Evolutionary conservation across 2,113 vertebrate species (phyloP).

Genomic region (Proteles cristata): DNA sequence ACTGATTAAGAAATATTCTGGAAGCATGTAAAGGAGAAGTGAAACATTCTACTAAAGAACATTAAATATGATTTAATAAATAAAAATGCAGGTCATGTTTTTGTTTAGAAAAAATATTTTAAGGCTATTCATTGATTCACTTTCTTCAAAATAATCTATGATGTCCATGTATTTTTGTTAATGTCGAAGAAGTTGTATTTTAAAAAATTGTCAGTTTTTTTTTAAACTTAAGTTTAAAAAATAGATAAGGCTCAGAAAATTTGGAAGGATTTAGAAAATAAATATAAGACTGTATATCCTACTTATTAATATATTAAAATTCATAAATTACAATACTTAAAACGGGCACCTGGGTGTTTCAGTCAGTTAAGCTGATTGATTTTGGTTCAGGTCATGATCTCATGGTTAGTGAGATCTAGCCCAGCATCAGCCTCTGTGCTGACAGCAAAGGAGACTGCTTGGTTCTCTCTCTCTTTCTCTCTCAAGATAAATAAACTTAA

Average conservation of each 20-base stretch:
- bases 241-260: not conserved
- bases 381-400: no score
- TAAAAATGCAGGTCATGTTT: not conserved
- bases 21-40: not conserved
- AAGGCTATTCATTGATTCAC: not conserved
- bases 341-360: not conserved
- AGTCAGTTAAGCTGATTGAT: no score
- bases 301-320: not conserved
- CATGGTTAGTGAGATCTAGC: no score
- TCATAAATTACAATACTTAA: not conserved
- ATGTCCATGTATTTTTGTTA: not conserved
- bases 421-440: no score
- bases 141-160: not conserved
- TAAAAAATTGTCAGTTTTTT: slow-evolving; percentile 13
- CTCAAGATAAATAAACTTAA: no score
- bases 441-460: no score
- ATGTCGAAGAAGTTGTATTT: not conserved
- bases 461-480: no score
- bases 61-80: slow-evolving; percentile 19
- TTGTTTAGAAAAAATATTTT: slow-evolving; percentile 31
- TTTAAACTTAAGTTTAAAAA: not conserved
- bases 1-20: not conserved
- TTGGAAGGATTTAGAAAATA: not conserved
- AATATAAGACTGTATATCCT: not conserved
- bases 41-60: not conserved